These are phyloP conservation scores for Thripadectes ignobilis DNA, from an alignment of 2,797 vertebrate genomes.

Conservation along the genomic window DNA sequence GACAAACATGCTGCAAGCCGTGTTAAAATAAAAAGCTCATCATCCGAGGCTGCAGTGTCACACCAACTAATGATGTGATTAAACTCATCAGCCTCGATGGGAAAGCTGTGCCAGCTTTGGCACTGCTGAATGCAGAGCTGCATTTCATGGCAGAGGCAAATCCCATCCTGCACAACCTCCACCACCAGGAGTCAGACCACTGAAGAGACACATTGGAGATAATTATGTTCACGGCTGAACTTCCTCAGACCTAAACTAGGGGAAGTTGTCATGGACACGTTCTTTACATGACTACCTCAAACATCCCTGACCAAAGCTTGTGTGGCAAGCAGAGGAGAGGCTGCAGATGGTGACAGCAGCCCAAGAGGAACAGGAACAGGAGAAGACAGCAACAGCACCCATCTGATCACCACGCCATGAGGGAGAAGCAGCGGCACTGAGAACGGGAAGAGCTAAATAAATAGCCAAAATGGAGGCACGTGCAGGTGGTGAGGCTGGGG, in stretches of 20 bases:
- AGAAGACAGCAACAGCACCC: not conserved
- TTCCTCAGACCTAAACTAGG: not conserved
- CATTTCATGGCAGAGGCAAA: not conserved
- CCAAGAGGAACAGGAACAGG: not conserved
- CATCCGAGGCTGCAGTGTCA: constrained; percentile 26
- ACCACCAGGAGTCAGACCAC: not conserved
- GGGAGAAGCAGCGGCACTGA: not conserved
- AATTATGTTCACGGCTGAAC: not conserved
- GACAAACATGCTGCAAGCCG: not conserved
- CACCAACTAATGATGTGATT: constrained; percentile 63
- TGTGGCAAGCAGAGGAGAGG: not conserved
- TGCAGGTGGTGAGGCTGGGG: not conserved
- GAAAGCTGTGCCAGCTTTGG: constrained; percentile 13
- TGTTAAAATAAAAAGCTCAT: constrained; percentile 56
- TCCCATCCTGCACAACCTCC: not conserved
- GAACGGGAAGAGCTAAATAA: not conserved
- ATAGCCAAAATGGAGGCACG: accelerated
- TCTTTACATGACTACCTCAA: not conserved
- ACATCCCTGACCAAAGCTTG: not conserved
- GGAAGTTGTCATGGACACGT: not conserved
- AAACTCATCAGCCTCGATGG: constrained; percentile 33
- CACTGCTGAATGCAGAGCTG: not conserved
- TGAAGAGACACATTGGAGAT: accelerated
- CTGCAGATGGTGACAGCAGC: not conserved
- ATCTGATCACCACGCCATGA: accelerated